Percentiles rank a stretch among this genome's conserved stretches.
These are phyloP conservation scores for Cephus runcator DNA, from an alignment of 2,888 invertebrate genomes.

Conservation along the genomic window DNA sequence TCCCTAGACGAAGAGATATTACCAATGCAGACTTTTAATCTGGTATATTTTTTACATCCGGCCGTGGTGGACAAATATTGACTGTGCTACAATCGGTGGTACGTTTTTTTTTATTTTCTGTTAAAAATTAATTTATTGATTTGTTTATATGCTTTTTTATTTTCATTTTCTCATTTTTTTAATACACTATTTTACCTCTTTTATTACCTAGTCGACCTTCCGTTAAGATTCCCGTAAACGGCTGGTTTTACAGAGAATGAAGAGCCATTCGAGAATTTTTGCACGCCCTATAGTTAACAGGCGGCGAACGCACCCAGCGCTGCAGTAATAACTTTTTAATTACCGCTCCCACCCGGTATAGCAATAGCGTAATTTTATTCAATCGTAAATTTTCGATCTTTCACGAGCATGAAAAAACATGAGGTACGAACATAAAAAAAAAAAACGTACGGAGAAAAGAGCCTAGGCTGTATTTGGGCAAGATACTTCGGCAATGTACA, in stretches of 20 bases:
- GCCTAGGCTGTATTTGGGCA: background rate
- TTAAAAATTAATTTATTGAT: background rate
- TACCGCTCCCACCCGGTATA: background rate
- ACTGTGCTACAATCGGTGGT: background rate
- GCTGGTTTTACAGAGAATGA: background rate
- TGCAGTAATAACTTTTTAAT: background rate
- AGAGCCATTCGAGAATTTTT: background rate
- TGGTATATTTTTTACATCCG: background rate
- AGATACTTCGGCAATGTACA: background rate
- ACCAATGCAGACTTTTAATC: background rate
- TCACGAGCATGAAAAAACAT: background rate
- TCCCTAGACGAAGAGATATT: background rate
- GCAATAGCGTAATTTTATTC: background rate
- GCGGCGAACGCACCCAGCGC: background rate
- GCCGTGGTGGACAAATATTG: too few species aligned
- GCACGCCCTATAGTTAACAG: background rate
- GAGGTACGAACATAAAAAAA: background rate
- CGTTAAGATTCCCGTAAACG: background rate
- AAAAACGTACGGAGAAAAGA: background rate
- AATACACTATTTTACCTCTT: background rate
- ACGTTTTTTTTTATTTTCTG: background rate
- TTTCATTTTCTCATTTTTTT: background rate
- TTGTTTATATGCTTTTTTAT: too few species aligned
- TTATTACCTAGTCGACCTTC: background rate
- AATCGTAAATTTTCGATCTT: background rate